These are phyloP conservation scores for Haliclona indistincta DNA, from an alignment of 37 sponge, comb jelly and placozoan genomes.

Conservation along the genomic window DNA sequence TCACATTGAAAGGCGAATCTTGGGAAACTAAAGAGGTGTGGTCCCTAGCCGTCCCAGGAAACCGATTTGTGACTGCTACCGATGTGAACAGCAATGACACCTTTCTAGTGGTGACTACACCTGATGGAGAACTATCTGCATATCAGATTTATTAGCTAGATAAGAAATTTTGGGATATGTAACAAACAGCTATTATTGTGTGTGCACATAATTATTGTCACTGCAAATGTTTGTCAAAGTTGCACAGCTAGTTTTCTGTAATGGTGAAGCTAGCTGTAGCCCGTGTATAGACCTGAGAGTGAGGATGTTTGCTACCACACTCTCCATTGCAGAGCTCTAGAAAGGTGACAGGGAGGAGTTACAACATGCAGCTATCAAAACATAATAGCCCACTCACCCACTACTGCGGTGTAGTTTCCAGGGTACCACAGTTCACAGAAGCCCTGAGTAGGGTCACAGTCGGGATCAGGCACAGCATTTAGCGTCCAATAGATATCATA, in stretches of 20 bases:
- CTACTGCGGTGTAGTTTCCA: slow-evolving; percentile 63
- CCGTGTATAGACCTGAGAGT: slow-evolving; percentile 69
- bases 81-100: no score
- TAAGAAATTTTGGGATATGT: no score
- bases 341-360: not conserved
- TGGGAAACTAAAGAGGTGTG: no score
- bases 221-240: no score
- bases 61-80: no score
- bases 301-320: slow-evolving; percentile 89
- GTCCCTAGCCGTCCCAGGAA: no score
- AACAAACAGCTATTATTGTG: no score
- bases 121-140: no score
- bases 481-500: slow-evolving; percentile 32
- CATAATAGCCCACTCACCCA: slow-evolving; percentile 46
- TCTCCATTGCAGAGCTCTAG: slow-evolving; percentile 79
- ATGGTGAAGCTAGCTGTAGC: slow-evolving; percentile 55
- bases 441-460: slow-evolving; percentile 72
- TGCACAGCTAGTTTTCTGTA: slow-evolving; percentile 10
- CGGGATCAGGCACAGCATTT: slow-evolving; percentile 69
- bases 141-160: no score
- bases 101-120: no score
- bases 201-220: no score
- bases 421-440: slow-evolving; percentile 84
- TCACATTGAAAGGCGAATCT: no score
- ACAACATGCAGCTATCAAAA: not conserved